phyloP scores from a whole-genome alignment of 2,797 vertebrate species.

The Lacerta agilis region DNA sequence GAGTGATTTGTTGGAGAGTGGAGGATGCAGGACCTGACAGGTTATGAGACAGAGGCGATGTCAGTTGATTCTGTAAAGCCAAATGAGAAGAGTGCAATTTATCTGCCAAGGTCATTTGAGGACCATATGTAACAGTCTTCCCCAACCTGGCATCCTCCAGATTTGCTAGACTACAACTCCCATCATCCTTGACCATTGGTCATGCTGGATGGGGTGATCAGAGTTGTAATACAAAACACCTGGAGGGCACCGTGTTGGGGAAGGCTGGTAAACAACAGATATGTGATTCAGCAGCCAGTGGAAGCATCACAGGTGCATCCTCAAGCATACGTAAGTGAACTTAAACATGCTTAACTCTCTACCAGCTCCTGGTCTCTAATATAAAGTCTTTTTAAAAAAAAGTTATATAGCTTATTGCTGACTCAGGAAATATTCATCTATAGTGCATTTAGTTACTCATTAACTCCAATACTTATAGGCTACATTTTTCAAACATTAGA shows the following conservation, averaged over 20 bases:
- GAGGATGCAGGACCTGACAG: neutral
- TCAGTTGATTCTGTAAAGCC: neutral
- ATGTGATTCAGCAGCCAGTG: no score
- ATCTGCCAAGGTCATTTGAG: neutral
- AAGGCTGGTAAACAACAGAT: neutral
- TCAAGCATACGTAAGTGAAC: neutral
- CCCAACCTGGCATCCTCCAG: neutral
- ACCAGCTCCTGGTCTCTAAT: neutral
- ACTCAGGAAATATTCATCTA: neutral
- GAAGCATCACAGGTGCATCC: no score
- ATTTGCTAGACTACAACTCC: neutral
- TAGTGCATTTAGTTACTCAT: slow-evolving; percentile 3
- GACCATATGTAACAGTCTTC: neutral
- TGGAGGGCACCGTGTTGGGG: neutral
- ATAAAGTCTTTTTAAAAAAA: neutral
- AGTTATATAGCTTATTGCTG: rapidly evolving
- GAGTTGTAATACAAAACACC: neutral
- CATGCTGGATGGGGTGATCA: neutral
- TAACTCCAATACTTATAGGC: neutral
- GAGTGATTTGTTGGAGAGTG: neutral
- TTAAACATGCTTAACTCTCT: neutral
- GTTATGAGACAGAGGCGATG: neutral
- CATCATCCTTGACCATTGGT: neutral
- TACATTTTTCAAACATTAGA: slow-evolving; percentile 5
- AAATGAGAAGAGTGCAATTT: neutral